Percentiles rank a stretch among this genome's conserved stretches.
Evolutionary conservation across 2,113 vertebrate genomes (phyloP).

Genomic region (Scytalopus superciliaris): DNA sequence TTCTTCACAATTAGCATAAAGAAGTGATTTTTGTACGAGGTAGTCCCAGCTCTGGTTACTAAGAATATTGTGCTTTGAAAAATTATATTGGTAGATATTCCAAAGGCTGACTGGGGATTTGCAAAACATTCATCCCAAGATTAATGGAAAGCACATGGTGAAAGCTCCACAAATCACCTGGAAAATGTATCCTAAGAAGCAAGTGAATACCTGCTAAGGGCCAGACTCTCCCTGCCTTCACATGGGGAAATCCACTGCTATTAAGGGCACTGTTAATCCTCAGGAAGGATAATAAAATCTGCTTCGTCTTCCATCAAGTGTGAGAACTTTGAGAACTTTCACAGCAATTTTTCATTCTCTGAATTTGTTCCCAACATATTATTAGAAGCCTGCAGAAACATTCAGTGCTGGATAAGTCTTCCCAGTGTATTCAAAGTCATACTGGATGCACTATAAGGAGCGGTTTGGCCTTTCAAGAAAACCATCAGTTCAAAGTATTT

Average conservation of each 20-base stretch:
- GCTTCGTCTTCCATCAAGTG: background rate
- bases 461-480: conserved; percentile 41
- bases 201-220: background rate
- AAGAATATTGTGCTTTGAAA: background rate
- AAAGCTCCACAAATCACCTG: conserved; percentile 17
- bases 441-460: background rate
- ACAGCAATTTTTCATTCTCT: conserved; percentile 21
- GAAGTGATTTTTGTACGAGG: background rate
- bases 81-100: background rate
- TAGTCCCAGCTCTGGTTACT: background rate
- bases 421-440: background rate
- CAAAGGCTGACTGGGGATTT: conserved; percentile 9
- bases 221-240: background rate
- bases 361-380: background rate
- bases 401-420: background rate
- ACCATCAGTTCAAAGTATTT: conserved; percentile 62
- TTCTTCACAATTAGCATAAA: background rate
- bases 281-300: background rate
- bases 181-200: background rate
- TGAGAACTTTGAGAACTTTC: conserved; percentile 14
- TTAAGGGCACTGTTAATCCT: background rate
- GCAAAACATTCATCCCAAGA: background rate
- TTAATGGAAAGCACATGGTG: conserved; percentile 5
- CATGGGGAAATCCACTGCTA: background rate
- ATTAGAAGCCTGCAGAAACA: conserved; percentile 26